Base-by-base conservation (phyloP, 2,797 vertebrate species). In the Melanotaenia boesemani region DNA sequence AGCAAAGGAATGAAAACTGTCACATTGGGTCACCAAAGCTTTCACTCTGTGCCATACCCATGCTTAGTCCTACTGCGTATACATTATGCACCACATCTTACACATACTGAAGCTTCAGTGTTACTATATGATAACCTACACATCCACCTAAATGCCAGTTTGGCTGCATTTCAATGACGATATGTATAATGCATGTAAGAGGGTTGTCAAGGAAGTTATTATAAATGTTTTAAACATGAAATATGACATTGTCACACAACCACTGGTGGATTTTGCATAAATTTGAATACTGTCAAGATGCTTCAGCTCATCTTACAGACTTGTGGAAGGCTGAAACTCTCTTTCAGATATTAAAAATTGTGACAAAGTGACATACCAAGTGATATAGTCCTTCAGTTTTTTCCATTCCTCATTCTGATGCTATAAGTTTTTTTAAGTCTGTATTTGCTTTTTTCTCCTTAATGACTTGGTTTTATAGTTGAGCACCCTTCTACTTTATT, bases 1-100 rank as follows among this genome's bases (percentile, higher is more conserved):
- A 90, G 90, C 84, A 78, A 82, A 85, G 85, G 87, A 93, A 93
- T 90, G 87, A 92, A 94, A 92, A 83, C 86, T 92, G 92, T 93
- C 93, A 91, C 86, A 90, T 84, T 86, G 72, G 63, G 86, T 95
- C 91, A 87, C 86, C 83, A 82, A 70, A 80, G 86, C 89, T 83
- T 88, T 90, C 83, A 87, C 44, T 88, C 79, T 74, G 26, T 84
- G 79, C 83, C 85, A 68, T 65, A 59, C 34, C 67, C 36, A 68
- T 74, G 69, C 78, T 66, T 64, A 63, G 32, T 68, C 64, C 70
- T 36, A 39, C 67, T 15, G 70, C 67, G 60, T 67, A 56, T 76
- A 63, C 34, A 58, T 37, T 46, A 61, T 30, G 54, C 64, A 28
- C 62, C 0, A 24, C 66, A 69, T 75, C 80, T 84, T 46, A 36